Evolutionary conservation across 2,797 vertebrate species (phyloP).

Genomic region (Thamnophis elegans): DNA sequence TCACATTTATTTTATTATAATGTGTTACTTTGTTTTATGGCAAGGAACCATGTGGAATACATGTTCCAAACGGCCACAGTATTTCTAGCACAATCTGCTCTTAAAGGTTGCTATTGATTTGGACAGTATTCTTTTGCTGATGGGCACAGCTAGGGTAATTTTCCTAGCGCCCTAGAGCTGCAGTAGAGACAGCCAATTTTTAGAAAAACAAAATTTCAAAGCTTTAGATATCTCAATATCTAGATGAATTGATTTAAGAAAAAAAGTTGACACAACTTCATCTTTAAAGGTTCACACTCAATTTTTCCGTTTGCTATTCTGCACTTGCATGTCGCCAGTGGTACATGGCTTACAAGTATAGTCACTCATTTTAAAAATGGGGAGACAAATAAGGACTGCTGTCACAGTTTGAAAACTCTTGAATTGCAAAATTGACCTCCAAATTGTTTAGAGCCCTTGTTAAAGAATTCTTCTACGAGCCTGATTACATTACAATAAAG

Average conservation of each 20-base stretch:
- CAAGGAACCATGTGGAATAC: constrained; percentile 52
- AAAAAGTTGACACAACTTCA: constrained; percentile 53
- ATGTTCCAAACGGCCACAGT: constrained; percentile 28
- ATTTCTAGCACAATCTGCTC: constrained; percentile 42
- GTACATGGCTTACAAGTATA: constrained; percentile 54
- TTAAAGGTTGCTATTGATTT: constrained; percentile 46
- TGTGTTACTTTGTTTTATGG: constrained; percentile 39
- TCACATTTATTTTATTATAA: constrained; percentile 52
- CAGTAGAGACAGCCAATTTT: constrained; percentile 47
- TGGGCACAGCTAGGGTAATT: constrained; percentile 34
- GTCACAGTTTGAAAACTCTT: constrained; percentile 55
- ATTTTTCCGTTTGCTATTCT: constrained; percentile 56
- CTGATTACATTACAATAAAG: not conserved
- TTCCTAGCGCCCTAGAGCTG: constrained; percentile 24
- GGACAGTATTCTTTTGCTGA: constrained; percentile 47
- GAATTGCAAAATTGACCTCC: constrained; percentile 60
- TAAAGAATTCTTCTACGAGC: constrained; percentile 48
- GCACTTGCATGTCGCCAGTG: constrained; percentile 63
- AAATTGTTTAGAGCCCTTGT: constrained; percentile 63
- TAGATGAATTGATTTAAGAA: not conserved
- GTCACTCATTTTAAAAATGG: constrained; percentile 48
- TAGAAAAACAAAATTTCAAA: constrained; percentile 62
- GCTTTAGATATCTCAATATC: constrained; percentile 19
- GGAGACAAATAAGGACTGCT: constrained; percentile 47
- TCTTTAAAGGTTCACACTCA: constrained; percentile 67